These are phyloP conservation scores for Cerceris ruficornis DNA, from an alignment of 2,888 invertebrate genomes.

Conservation along the genomic window DNA sequence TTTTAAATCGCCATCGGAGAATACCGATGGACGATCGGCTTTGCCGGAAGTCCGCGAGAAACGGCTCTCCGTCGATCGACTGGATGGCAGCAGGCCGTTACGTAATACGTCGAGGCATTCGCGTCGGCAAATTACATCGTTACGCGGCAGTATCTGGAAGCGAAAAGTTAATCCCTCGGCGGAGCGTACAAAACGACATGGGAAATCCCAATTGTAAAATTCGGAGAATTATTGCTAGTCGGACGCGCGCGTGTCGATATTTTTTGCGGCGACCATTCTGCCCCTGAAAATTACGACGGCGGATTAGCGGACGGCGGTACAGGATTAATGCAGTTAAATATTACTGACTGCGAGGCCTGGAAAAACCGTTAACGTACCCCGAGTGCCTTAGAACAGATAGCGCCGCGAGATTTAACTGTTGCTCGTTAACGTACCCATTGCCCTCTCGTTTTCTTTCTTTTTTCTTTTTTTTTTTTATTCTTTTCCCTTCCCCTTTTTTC, in stretches of 20 bases:
- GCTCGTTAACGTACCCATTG: constrained; percentile 34
- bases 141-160: constrained; percentile 20
- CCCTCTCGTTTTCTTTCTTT: not conserved
- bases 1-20: constrained; percentile 31
- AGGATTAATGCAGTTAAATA: constrained; percentile 57
- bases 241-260: not conserved
- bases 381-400: constrained; percentile 46
- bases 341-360: constrained; percentile 26
- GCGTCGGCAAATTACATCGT: constrained; percentile 32
- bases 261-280: constrained; percentile 4
- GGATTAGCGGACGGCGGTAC: constrained; percentile 34
- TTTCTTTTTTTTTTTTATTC: not conserved
- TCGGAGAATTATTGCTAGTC: constrained; percentile 20
- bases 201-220: not conserved
- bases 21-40: not conserved
- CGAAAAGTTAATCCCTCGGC: constrained; percentile 21
- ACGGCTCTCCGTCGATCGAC: not conserved
- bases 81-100: too few relatives aligned
- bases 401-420: constrained; percentile 36
- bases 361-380: constrained; percentile 28
- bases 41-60: not conserved
- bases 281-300: constrained; percentile 33
- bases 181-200: not conserved
- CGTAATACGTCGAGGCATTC: constrained; percentile 17
- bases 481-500: not conserved